Conservation (phyloP, 2,888 invertebrate species). For the Meta bourneti region DNA sequence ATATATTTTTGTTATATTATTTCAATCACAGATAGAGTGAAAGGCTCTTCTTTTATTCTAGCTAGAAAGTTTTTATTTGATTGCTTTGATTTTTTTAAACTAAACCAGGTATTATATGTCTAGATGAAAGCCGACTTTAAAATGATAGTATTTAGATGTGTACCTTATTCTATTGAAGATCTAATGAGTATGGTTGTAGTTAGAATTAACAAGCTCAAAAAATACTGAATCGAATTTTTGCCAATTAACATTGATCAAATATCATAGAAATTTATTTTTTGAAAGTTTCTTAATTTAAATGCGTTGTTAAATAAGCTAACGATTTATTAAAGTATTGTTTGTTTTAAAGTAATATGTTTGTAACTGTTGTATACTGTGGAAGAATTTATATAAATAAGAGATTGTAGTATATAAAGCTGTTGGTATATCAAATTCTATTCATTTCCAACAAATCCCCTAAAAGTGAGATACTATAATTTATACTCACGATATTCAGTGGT, state of each 20-base stretch:
- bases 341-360: conserved; percentile 58
- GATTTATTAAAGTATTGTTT: conserved; percentile 30
- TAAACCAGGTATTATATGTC: conserved; percentile 35
- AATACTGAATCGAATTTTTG: conserved; percentile 62
- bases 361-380: conserved; percentile 57
- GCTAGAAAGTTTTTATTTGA: conserved; percentile 15
- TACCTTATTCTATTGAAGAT: conserved; percentile 37
- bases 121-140: conserved; percentile 35
- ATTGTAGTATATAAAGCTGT: conserved; percentile 44
- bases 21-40: conserved; percentile 31
- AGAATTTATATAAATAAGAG: conserved; percentile 61
- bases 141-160: conserved; percentile 54
- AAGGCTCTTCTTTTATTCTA: conserved; percentile 36
- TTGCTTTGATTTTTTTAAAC: conserved; percentile 27
- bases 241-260: conserved; percentile 42
- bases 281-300: conserved; percentile 62
- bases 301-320: conserved; percentile 54
- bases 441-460: not conserved
- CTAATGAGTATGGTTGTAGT: conserved; percentile 40
- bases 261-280: conserved; percentile 68
- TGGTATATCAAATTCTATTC: conserved; percentile 8
- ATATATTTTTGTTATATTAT: conserved; percentile 72
- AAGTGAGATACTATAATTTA: not conserved
- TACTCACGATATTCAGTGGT: not conserved
- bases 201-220: conserved; percentile 56